phyloP scores from a whole-genome alignment of 2,113 vertebrate species.

The Hippopotamus amphibius region DNA sequence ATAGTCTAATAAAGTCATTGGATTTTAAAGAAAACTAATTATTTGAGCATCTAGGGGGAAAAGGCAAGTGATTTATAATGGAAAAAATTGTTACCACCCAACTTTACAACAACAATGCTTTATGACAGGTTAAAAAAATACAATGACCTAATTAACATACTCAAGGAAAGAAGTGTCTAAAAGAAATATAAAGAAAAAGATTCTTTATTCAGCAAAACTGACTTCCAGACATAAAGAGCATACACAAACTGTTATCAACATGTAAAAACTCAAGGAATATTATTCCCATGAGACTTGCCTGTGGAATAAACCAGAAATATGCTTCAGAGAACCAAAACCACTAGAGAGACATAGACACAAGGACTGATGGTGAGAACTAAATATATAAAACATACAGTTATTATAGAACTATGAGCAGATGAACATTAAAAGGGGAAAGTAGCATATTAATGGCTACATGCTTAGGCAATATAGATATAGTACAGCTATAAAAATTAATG shows the following conservation, averaged over 20 bases:
- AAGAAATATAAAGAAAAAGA: constrained; percentile 43
- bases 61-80: neutral
- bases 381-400: neutral
- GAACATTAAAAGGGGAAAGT: constrained; percentile 29
- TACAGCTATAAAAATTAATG: constrained; percentile 42
- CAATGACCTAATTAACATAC: constrained; percentile 50
- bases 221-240: constrained; percentile 61
- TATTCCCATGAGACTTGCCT: neutral
- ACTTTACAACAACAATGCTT: neutral
- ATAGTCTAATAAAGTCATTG: neutral
- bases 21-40: constrained; percentile 1
- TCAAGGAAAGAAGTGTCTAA: constrained; percentile 53
- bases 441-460: neutral
- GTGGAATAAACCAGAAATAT: constrained; percentile 31
- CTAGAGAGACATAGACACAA: constrained; percentile 1
- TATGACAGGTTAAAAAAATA: constrained; percentile 12
- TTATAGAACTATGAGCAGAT: constrained; percentile 46
- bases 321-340: constrained; percentile 46
- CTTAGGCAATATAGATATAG: constrained; percentile 1
- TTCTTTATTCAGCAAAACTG: constrained; percentile 45
- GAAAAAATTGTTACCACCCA: neutral
- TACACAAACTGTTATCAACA: constrained; percentile 56
- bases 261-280: constrained; percentile 54
- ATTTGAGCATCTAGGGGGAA: neutral
- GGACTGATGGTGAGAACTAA: neutral